Evolutionary conservation across 2,888 invertebrate genomes (phyloP).

Genomic region (Drosophila greeni): DNA sequence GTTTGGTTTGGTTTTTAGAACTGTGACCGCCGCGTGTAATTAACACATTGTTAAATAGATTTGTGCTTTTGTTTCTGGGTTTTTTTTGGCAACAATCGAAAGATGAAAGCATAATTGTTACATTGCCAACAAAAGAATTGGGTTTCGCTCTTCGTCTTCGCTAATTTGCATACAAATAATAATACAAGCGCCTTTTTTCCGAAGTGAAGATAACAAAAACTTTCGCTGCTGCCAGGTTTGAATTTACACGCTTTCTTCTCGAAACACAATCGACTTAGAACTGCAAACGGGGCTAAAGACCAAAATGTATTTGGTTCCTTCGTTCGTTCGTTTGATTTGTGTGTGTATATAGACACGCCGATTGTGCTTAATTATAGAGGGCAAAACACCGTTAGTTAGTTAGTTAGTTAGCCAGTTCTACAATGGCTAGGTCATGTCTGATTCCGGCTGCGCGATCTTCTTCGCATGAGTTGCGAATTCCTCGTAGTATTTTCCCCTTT

Average conservation of each 20-base stretch:
- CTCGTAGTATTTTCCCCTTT: neutral
- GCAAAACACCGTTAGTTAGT: constrained; percentile 33
- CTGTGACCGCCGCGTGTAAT: constrained; percentile 53
- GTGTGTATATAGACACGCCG: constrained; percentile 20
- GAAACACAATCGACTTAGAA: constrained; percentile 44
- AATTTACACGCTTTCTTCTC: constrained; percentile 44
- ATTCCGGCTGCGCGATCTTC: constrained; percentile 23
- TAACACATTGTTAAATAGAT: constrained; percentile 65
- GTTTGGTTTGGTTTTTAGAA: constrained; percentile 27
- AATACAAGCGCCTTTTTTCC: constrained; percentile 27
- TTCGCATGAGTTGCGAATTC: constrained; percentile 40
- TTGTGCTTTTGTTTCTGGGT: constrained; percentile 8
- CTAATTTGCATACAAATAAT: constrained; percentile 67
- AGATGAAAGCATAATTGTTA: constrained; percentile 44
- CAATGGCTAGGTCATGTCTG: constrained; percentile 33
- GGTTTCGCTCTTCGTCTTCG: constrained; percentile 22
- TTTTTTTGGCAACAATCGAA: constrained; percentile 36
- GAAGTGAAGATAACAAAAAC: constrained; percentile 28
- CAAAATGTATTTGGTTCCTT: constrained; percentile 17
- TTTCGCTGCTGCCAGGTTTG: constrained; percentile 40
- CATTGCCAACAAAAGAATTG: constrained; percentile 44
- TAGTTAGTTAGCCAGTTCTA: constrained; percentile 16
- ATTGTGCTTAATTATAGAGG: constrained; percentile 40
- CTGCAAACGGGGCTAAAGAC: constrained; percentile 37
- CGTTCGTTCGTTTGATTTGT: constrained; percentile 34